Base-by-base conservation (phyloP, 2,888 invertebrate genomes). In the Dione vanillae region DNA sequence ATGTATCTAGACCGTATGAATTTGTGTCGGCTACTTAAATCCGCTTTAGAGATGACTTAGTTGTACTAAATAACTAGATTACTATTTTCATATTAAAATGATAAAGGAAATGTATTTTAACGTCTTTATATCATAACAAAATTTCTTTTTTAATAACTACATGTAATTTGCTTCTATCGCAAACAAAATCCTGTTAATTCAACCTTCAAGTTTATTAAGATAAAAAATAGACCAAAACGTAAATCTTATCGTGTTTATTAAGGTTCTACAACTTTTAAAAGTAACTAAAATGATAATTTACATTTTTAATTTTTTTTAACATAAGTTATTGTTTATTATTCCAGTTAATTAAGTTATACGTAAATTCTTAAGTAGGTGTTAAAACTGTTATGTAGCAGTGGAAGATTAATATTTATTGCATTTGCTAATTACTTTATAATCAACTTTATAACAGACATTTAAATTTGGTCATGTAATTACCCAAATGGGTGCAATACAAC, bases 1-100 rank as follows among this genome's bases (percentile, higher is more conserved):
- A 82, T 85, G 85, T 87, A 90, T 91, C 88, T 89, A 88, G 90
- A 89, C 87, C 87, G 90, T 83, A 86, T 87, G 85, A 86, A 87
- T 85, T 83, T 80, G 81, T 83, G 81, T 82, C 80, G 82, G 78
- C 84, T 82, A 80, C 83, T 83, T 84, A 84, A 82, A 82, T 78
- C 79, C 78, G 75, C 82, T 83, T 81, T 79, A 81, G 81, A 80
- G 80, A 79, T 78, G 82, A 82, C 78, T 80, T 78, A 71, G 78
- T 45, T 62, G 11, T 16, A 61, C 20, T 16, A 51, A 41, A 27
- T 14, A 16, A 59, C 49, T 49, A 10, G 51, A 49, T 49, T 49
- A 27, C 11, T 11, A 61, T 61, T 58, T 10, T 11, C 9, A 19
- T 19, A 49, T 45, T 45, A 14, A 7, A 14, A 35, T 1, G 27